Evolutionary conservation across 2,113 vertebrate species (phyloP).

Genomic region (Oryzias celebensis): DNA sequence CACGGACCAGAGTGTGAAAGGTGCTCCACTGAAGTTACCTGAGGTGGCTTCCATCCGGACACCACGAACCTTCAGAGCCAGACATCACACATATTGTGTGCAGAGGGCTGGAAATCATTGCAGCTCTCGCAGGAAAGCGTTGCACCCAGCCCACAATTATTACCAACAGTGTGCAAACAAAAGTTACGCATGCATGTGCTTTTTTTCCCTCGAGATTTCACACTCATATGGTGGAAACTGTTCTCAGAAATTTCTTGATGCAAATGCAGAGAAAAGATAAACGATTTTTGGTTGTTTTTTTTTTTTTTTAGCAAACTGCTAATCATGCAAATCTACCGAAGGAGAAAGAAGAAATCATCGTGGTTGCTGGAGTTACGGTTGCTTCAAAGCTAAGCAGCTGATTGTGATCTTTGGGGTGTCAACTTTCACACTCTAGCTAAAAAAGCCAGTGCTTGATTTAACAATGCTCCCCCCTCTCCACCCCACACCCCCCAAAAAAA

Average conservation of each 20-base stretch:
- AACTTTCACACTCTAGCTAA: conserved; percentile 82
- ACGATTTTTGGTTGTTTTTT: neutral
- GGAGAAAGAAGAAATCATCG: conserved; percentile 6
- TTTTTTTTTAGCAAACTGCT: neutral
- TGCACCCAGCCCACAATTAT: conserved; percentile 12
- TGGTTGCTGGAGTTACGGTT: conserved; percentile 21
- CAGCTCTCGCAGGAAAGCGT: conserved; percentile 39
- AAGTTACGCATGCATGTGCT: conserved; percentile 2
- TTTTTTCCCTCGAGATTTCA: conserved; percentile 7
- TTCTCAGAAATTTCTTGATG: conserved; percentile 19
- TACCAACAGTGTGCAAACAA: conserved; percentile 6
- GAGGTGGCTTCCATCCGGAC: conserved; percentile 40
- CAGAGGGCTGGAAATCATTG: conserved; percentile 44
- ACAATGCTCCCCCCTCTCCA: conserved; percentile 77
- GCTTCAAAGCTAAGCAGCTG: conserved; percentile 46
- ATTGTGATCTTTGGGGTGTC: conserved; percentile 60
- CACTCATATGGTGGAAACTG: conserved; percentile 9
- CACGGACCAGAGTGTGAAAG: conserved; percentile 86
- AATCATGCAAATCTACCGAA: conserved; percentile 8
- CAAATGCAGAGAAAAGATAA: conserved; percentile 36
- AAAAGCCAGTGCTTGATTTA: conserved; percentile 69
- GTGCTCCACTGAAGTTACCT: conserved; percentile 76
- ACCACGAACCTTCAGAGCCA: conserved; percentile 52
- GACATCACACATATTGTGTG: conserved; percentile 49
- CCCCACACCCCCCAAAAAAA: conserved; percentile 64